Base-by-base conservation (phyloP, 2,113 vertebrate genomes). In the Thymallus thymallus region DNA sequence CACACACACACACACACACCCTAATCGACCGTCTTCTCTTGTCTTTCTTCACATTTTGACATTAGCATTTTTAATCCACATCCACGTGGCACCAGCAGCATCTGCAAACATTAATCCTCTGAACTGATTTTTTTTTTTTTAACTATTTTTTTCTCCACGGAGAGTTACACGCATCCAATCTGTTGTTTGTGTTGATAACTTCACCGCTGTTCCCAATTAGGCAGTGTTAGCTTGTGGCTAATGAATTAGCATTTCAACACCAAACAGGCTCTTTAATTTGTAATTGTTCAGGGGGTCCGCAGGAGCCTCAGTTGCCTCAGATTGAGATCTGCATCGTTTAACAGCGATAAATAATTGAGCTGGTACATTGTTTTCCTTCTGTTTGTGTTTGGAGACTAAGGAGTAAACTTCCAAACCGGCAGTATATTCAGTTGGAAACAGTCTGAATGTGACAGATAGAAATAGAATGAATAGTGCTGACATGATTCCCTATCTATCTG, bases 151-250 rank as follows among this genome's bases (percentile, higher is more conserved):
- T 78, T 58, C 77, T 74, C 82, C 72, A 35, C 56, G 64, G 65
- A 80, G 70, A 69, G 22, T 10, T 58, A 75, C 79, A 35, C 76
- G 73, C 69, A 87, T 84, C 79, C 85, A 86, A 72, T 77, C 77
- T 75, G 75, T 72, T 80, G 74, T 78, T 84, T 76, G 63, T 51
- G 69, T 80, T 45, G 78, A 79, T 80, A 75, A 61, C 68, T 41
- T 51, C 58, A 29, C 73, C 81, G 66, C 66, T 75, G 48, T 75
- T 73, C 68, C 85, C 78, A 82, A 86, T 85, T 80, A 86, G 78
- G 69, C 65, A 80, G 73, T 69, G 74, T 55, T 74, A 63, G 65
- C 69, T 81, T 4, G 67, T 85, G 79, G 83, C 6, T 45, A 84
- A 78, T 65, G 76, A 87, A 86, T 86, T 41, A 82, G 41, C 20